These are phyloP conservation scores for Melanogrammus aeglefinus DNA, from an alignment of 2,797 vertebrate genomes.

Conservation along the genomic window DNA sequence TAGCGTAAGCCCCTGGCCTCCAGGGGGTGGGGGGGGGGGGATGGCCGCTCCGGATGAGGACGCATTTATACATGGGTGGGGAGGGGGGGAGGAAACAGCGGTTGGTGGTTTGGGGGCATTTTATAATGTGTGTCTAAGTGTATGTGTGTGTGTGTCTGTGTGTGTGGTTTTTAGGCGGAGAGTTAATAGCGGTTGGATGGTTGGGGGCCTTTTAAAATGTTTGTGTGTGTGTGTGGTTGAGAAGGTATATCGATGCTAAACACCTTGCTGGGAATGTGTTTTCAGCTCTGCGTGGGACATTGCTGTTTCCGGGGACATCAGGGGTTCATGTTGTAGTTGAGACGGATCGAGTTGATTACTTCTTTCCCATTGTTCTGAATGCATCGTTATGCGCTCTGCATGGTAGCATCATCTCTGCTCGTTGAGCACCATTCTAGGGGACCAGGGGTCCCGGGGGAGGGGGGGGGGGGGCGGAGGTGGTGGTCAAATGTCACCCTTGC, in stretches of 20 bases:
- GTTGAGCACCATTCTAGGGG: background rate
- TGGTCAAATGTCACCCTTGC: slow-evolving; percentile 59
- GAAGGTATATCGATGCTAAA: slow-evolving; percentile 48
- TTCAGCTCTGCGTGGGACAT: background rate
- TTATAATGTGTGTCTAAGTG: background rate
- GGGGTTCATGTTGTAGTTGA: background rate
- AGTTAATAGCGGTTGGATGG: too few relatives aligned
- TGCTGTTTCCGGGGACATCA: background rate
- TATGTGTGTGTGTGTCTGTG: too few relatives aligned
- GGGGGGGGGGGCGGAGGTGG: slow-evolving; percentile 16
- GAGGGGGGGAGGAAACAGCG: slow-evolving; percentile 3
- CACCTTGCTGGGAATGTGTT: slow-evolving; percentile 37
- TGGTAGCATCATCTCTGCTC: background rate
- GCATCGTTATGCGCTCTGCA: background rate
- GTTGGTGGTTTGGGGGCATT: too few relatives aligned
- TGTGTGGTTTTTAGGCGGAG: too few relatives aligned
- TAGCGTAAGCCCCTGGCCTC: slow-evolving; percentile 45
- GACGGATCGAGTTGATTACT: background rate
- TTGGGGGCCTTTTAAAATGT: too few relatives aligned
- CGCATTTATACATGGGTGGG: slow-evolving; percentile 11
- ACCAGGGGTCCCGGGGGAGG: background rate
- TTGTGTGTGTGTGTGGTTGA: slow-evolving; percentile 18
- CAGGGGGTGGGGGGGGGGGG: slow-evolving; percentile 45
- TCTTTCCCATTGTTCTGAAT: background rate
- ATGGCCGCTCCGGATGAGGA: slow-evolving; percentile 7